Conservation (phyloP, 2,888 invertebrate genomes). For the Operophtera brumata region DNA sequence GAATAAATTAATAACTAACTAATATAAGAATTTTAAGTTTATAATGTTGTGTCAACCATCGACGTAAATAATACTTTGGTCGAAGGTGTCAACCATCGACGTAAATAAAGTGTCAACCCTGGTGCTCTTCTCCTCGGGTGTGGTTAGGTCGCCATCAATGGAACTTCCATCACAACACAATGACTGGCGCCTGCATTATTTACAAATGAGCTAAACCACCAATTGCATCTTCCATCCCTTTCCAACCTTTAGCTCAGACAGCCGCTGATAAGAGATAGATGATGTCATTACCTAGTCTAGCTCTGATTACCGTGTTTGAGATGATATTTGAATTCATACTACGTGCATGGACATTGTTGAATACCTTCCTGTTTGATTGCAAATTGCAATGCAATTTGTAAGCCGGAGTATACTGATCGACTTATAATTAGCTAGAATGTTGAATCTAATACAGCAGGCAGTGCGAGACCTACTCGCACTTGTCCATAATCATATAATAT, state of each 20-base stretch:
- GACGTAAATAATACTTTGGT: too few species aligned
- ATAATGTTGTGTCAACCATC: too few species aligned
- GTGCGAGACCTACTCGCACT: too few species aligned
- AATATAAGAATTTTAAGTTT: too few species aligned
- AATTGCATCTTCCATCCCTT: conserved; percentile 20
- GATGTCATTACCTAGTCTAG: conserved; percentile 1
- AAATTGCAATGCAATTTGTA: background rate
- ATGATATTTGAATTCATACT: conserved; percentile 19
- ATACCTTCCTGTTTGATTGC: conserved; percentile 15
- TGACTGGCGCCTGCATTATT: conserved; percentile 78
- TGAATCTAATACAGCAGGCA: background rate
- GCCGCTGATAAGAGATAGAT: conserved; percentile 11
- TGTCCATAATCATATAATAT: too few species aligned
- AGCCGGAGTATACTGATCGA: background rate
- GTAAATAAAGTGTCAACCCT: conserved; percentile 50
- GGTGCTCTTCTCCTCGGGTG: conserved; percentile 38
- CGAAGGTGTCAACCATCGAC: too few species aligned
- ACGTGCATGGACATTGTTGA: background rate
- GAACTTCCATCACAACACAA: conserved; percentile 69
- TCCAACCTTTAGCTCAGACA: background rate
- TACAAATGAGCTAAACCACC: conserved; percentile 50
- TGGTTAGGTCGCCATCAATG: conserved; percentile 62
- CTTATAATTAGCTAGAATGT: background rate
- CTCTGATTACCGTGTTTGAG: conserved; percentile 17
- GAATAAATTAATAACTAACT: too few species aligned